These are phyloP conservation scores for Lysandra bellargus DNA, from an alignment of 2,888 invertebrate species.

Conservation along the genomic window DNA sequence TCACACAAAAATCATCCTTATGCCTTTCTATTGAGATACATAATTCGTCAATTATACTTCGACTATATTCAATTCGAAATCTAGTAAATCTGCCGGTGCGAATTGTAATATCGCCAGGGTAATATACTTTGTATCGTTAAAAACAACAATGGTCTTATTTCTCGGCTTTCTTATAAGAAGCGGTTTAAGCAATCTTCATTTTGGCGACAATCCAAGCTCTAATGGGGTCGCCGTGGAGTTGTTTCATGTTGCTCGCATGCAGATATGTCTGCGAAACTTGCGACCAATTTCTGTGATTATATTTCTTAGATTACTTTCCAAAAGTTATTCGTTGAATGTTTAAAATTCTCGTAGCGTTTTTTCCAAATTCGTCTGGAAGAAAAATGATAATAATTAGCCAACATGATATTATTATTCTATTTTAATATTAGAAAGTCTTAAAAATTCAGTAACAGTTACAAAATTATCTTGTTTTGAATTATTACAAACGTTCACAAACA, in stretches of 20 bases:
- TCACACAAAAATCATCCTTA: background rate
- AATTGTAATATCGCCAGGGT: slow-evolving; percentile 20
- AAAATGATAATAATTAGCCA: background rate
- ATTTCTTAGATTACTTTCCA: slow-evolving; percentile 25
- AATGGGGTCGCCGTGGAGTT: slow-evolving; percentile 48
- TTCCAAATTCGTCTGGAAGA: background rate
- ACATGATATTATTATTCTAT: background rate
- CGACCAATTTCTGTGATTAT: slow-evolving; percentile 21
- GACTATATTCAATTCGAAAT: background rate
- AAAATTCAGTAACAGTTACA: background rate
- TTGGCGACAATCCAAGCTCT: slow-evolving; percentile 49
- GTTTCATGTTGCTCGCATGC: slow-evolving; percentile 43
- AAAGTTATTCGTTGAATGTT: background rate
- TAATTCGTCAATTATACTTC: background rate
- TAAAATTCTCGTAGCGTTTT: background rate
- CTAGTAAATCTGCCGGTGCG: slow-evolving; percentile 2
- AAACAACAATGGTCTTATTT: slow-evolving; percentile 26
- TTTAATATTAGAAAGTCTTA: background rate
- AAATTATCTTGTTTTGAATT: too few relatives aligned
- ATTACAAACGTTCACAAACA: too few relatives aligned
- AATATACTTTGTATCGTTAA: slow-evolving; percentile 20
- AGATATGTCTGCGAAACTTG: slow-evolving; percentile 37
- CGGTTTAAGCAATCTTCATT: slow-evolving; percentile 44
- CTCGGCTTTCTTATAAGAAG: slow-evolving; percentile 38
- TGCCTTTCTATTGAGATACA: background rate